Conservation (phyloP, 2,888 invertebrate species). For the Netelia virgata region DNA sequence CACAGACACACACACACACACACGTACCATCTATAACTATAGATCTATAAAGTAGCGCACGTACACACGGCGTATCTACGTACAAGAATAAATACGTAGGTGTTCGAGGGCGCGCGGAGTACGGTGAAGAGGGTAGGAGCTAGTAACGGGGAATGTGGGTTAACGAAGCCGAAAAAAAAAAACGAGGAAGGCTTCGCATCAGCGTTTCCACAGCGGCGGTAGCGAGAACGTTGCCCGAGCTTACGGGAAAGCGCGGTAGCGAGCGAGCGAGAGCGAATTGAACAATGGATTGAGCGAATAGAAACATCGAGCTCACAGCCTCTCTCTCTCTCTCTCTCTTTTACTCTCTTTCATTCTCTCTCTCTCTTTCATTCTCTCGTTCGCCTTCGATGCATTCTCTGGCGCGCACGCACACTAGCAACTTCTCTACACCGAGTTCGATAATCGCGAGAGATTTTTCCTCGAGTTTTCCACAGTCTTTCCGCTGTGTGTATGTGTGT, state of each 20-base stretch:
- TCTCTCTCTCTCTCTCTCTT: constrained; percentile 45
- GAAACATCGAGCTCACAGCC: constrained; percentile 72
- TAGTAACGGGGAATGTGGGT: constrained; percentile 77
- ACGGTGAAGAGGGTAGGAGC: constrained; percentile 51
- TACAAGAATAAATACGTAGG: too few relatives aligned
- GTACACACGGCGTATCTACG: neutral
- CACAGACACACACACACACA: too few relatives aligned
- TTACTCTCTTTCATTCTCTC: constrained; percentile 27
- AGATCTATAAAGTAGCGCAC: neutral
- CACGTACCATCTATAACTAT: neutral
- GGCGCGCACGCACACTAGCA: constrained; percentile 23
- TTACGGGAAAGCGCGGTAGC: constrained; percentile 66
- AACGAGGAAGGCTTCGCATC: constrained; percentile 77
- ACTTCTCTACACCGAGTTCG: constrained; percentile 23
- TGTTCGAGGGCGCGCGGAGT: neutral
- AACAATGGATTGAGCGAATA: constrained; percentile 76
- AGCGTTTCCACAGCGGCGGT: constrained; percentile 74
- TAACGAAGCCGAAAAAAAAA: constrained; percentile 79
- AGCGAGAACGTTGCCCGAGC: constrained; percentile 28
- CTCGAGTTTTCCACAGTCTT: constrained; percentile 13
- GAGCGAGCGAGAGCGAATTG: constrained; percentile 62
- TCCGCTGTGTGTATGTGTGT: too few relatives aligned
- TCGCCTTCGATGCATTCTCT: neutral
- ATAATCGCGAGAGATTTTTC: constrained; percentile 33
- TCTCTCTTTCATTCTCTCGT: constrained; percentile 29